Conservation (phyloP, 2,113 vertebrate genomes). For the Callospermophilus lateralis region DNA sequence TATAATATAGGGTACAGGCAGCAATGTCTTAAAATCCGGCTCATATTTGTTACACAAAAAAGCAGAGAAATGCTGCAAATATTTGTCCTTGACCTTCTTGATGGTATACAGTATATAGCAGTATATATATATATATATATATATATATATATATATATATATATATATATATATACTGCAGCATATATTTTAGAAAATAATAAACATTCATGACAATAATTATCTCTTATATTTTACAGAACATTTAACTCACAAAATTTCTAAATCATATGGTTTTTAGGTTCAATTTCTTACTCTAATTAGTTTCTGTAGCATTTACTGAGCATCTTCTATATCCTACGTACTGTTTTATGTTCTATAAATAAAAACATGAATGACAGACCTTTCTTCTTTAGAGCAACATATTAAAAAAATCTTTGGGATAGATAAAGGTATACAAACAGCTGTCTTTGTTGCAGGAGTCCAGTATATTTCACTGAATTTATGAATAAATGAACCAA, state of each 20-base stretch:
- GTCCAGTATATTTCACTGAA: not conserved
- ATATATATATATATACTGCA: too few species aligned
- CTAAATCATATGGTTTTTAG: not conserved
- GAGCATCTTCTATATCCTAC: not conserved
- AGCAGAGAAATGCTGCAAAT: not conserved
- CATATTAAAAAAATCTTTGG: not conserved
- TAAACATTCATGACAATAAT: not conserved
- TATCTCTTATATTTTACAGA: too few species aligned
- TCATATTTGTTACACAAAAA: not conserved
- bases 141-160: too few species aligned
- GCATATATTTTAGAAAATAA: not conserved
- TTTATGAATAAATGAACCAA: not conserved
- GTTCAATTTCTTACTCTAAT: not conserved
- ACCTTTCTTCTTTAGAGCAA: not conserved
- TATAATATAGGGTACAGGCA: not conserved
- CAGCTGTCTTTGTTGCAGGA: not conserved
- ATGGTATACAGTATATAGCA: accelerated
- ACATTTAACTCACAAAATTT: not conserved
- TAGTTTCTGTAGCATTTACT: not conserved
- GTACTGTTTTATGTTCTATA: not conserved
- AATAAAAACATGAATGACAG: not conserved
- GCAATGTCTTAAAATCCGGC: not conserved
- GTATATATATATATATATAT: too few species aligned
- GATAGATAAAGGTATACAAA: not conserved
- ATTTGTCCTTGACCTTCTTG: not conserved